These are phyloP conservation scores for Aptenodytes patagonicus DNA, from an alignment of 2,113 vertebrate species.

Conservation along the genomic window DNA sequence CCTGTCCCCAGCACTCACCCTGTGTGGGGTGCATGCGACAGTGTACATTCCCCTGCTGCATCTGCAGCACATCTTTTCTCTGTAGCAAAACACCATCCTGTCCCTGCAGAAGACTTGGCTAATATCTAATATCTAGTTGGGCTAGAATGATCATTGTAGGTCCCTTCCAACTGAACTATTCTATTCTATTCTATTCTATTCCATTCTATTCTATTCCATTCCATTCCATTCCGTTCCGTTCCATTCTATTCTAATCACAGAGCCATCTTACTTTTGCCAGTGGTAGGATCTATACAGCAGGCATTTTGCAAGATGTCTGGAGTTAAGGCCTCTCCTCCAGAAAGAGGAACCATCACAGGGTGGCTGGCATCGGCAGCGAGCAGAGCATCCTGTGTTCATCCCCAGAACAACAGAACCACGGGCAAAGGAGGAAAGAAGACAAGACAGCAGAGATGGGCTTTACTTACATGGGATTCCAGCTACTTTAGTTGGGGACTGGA, in stretches of 20 bases:
- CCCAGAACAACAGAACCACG: neutral
- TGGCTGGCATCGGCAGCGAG: neutral
- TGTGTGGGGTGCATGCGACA: fast-evolving
- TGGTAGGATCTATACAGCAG: neutral
- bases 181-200: neutral
- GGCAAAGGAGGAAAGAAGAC: neutral
- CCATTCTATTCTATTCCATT: neutral
- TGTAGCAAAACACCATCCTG: neutral
- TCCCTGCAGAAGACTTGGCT: neutral
- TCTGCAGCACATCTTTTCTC: neutral
- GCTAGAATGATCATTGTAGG: neutral
- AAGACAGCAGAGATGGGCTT: neutral
- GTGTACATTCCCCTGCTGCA: neutral
- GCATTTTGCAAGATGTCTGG: neutral
- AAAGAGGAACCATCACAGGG: neutral
- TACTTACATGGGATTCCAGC: neutral
- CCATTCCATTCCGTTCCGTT: neutral
- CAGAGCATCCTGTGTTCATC: neutral
- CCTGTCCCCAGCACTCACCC: neutral
- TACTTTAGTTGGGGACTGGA: neutral
- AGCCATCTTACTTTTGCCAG: neutral
- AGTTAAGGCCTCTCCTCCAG: neutral
- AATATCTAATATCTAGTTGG: neutral
- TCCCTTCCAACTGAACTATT: neutral
- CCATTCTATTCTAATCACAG: neutral